A percentile compares a stretch with the other conserved stretches of the same genome.
phyloP scores from a whole-genome alignment of 2,888 invertebrate species.

The Cantharis rufa region DNA sequence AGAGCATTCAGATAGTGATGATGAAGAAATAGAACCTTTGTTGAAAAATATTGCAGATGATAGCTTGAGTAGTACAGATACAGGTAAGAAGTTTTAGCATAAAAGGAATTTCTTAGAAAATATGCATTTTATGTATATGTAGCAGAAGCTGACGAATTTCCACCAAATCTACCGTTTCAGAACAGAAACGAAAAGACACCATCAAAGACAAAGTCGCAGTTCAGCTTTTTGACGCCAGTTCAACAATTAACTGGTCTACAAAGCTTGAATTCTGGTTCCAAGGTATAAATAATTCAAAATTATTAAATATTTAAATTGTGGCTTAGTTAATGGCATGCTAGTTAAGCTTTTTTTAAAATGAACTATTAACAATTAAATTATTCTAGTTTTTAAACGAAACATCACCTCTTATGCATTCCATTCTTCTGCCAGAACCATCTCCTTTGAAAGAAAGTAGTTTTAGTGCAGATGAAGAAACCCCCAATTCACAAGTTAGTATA shows the following conservation, averaged over 20 bases:
- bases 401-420: constrained; percentile 41
- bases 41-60: neutral
- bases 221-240: constrained; percentile 57
- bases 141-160: constrained; percentile 44
- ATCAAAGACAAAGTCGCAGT: constrained; percentile 41
- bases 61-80: neutral
- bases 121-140: neutral
- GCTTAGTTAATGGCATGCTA: too few relatives aligned
- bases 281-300: too few relatives aligned
- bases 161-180: constrained; percentile 44
- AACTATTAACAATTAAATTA: too few relatives aligned
- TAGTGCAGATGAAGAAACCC: constrained; percentile 37
- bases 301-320: too few relatives aligned
- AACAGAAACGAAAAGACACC: constrained; percentile 39
- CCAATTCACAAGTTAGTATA: constrained; percentile 47
- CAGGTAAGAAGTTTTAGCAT: neutral
- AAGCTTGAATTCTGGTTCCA: constrained; percentile 49
- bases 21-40: constrained; percentile 8
- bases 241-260: constrained; percentile 55
- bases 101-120: neutral
- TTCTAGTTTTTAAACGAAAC: constrained; percentile 35
- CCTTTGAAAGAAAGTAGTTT: constrained; percentile 40
- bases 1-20: constrained; percentile 49
- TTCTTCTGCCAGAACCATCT: constrained; percentile 40
- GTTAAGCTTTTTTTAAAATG: too few relatives aligned